Conservation (phyloP, 2,113 vertebrate genomes). For the Triplophysa rosa region DNA sequence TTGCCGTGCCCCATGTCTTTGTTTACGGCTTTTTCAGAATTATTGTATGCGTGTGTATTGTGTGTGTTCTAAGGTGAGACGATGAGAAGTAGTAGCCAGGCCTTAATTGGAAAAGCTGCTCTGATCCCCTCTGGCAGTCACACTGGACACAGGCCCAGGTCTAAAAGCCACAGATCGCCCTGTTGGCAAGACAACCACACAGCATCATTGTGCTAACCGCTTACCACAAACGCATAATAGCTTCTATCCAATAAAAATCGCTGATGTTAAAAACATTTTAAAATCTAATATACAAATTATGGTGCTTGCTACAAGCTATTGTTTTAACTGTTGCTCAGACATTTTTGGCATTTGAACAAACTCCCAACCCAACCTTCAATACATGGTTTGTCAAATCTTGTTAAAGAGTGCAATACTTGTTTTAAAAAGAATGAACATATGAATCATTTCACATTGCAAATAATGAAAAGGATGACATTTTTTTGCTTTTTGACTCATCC, state of each 20-base stretch:
- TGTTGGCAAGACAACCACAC: not conserved
- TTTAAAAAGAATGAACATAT: no score
- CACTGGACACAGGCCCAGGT: constrained; percentile 13
- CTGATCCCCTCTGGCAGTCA: constrained; percentile 28
- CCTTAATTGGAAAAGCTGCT: constrained; percentile 47
- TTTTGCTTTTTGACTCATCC: no score
- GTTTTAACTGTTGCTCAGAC: no score
- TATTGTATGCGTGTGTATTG: not conserved
- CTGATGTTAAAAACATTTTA: not conserved
- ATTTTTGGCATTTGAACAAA: no score
- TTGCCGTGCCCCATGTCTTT: constrained; percentile 8
- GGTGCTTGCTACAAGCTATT: no score
- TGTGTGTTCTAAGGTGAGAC: constrained; percentile 28
- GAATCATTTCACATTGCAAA: no score
- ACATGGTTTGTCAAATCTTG: no score
- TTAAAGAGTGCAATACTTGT: not conserved
- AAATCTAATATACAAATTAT: no score
- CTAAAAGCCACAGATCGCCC: constrained; percentile 39
- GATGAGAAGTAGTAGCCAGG: constrained; percentile 17
- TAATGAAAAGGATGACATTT: no score
- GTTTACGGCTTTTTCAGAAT: constrained; percentile 19
- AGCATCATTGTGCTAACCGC: constrained; percentile 5
- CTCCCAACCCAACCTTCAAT: no score
- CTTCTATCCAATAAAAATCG: not conserved
- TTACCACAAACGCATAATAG: not conserved